Conservation (phyloP, 2,888 invertebrate species). For the Cataglyphis rosenhaueri region DNA sequence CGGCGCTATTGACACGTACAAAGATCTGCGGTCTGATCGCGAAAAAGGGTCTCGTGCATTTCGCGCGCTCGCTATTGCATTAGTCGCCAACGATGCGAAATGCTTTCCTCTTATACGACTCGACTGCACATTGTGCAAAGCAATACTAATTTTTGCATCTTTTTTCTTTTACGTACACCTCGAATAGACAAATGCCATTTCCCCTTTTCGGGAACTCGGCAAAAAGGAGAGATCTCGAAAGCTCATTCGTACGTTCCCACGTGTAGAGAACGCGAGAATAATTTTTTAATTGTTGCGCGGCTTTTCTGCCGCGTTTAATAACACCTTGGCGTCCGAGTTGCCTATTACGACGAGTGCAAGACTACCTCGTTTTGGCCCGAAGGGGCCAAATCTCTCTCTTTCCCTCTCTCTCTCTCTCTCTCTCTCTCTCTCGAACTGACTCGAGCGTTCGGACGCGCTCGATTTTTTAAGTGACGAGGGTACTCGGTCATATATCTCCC, state of each 20-base stretch:
- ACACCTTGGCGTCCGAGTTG: conserved; percentile 78
- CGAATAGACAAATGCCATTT: background rate
- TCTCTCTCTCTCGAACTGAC: background rate
- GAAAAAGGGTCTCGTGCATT: background rate
- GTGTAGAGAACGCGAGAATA: conserved; percentile 77
- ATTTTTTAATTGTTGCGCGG: conserved; percentile 65
- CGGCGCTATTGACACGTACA: conserved; percentile 68
- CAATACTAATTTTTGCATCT: background rate
- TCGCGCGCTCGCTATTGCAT: background rate
- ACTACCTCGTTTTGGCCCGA: conserved; percentile 65
- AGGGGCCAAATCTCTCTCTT: conserved; percentile 62
- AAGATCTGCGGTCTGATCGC: conserved; percentile 28
- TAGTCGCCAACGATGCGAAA: background rate
- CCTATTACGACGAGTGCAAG: conserved; percentile 77
- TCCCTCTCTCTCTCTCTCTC: background rate
- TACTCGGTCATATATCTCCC: conserved; percentile 81
- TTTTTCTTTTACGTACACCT: background rate
- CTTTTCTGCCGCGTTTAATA: conserved; percentile 75
- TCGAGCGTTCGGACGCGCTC: conserved; percentile 47
- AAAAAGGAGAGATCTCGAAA: background rate
- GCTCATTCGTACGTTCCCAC: conserved; percentile 70
- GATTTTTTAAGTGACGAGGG: conserved; percentile 80
- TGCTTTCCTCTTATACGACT: background rate
- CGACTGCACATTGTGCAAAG: background rate
- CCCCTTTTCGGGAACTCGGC: background rate